Base-by-base conservation (phyloP, 2,797 vertebrate genomes). In the Esox masquinongy region DNA sequence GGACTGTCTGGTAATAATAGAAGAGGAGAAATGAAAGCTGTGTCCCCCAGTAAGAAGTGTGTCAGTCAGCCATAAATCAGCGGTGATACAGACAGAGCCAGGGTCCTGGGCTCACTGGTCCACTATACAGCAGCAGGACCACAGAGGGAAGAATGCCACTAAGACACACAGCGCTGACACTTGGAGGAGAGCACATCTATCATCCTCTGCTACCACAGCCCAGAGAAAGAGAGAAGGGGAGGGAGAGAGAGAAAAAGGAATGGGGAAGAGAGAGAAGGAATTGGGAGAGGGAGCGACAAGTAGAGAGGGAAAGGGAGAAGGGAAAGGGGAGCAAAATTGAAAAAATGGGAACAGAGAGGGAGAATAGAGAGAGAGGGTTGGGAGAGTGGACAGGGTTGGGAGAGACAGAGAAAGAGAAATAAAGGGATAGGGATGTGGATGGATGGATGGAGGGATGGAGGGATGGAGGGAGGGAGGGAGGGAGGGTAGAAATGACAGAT, bases 401-500 rank as follows among this genome's bases (percentile, higher is more conserved):
- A 39, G 34, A 29, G 39, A 59, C 53, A 72, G 70, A 73, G 70
- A 51, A 56, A 73, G 75, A 77, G 67, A 39, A 75, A 69, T 66
- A 75, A 47, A 22, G 66, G 22, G 49, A 66, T 59, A 43, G 29
- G 24, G 6, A 63, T 39, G 66, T 24, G 70, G 63, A 56, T 14
- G 70, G 74, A 72, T 76, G 70, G n/a, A n/a, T n/a, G n/a, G n/a
- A n/a, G n/a, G n/a, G n/a, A n/a, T n/a, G n/a, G n/a, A n/a, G n/a
- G n/a, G n/a, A n/a, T n/a, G 70, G 43, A 72, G 74, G 24, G 59
- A 63, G 22, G n/a, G 59, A n/a, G n/a, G 70, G 43, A 72, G 74
- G 24, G 59, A 63, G 22, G n/a, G 59, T 29, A 68, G 73, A 67
- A 75, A 70, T 77, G 81, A 81, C 82, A 90, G 87, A 88, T 75